Evolutionary conservation across 64 coral and sea anemone species (phyloP).

Genomic region (Porites australiensis): DNA sequence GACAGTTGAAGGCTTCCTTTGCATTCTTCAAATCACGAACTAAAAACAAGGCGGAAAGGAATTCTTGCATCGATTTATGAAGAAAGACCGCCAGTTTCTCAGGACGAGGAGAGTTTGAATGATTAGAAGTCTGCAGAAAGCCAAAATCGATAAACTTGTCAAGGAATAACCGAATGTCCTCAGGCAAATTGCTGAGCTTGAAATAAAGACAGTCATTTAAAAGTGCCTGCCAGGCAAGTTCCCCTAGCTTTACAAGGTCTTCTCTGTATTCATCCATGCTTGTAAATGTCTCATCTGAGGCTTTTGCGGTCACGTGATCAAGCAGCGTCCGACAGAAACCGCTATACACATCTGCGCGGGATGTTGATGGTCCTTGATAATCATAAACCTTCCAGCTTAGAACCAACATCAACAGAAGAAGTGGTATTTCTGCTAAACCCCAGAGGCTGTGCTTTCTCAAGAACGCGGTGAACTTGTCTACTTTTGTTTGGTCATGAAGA

Average conservation of each 20-base stretch:
- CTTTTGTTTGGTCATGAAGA: background rate
- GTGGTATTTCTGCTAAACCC: constrained; percentile 38
- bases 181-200: background rate
- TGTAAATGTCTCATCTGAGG: background rate
- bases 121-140: constrained; percentile 40
- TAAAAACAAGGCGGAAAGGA: constrained; percentile 51
- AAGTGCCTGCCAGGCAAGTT: constrained; percentile 50
- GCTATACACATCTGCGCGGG: constrained; percentile 32
- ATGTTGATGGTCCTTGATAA: constrained; percentile 14
- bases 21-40: background rate
- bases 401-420: constrained; percentile 38
- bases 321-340: background rate
- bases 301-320: background rate
- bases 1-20: background rate
- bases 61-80: constrained; percentile 64
- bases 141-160: constrained; percentile 14
- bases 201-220: constrained; percentile 16
- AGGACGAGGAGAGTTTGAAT: background rate
- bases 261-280: constrained; percentile 29
- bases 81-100: constrained; percentile 42
- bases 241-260: constrained; percentile 11
- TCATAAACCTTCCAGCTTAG: constrained; percentile 34
- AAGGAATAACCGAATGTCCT: background rate
- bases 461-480: background rate
- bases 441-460: background rate